Conservation (phyloP, 1,140 invertebrate species). For the Zaprionus vittiger region DNA sequence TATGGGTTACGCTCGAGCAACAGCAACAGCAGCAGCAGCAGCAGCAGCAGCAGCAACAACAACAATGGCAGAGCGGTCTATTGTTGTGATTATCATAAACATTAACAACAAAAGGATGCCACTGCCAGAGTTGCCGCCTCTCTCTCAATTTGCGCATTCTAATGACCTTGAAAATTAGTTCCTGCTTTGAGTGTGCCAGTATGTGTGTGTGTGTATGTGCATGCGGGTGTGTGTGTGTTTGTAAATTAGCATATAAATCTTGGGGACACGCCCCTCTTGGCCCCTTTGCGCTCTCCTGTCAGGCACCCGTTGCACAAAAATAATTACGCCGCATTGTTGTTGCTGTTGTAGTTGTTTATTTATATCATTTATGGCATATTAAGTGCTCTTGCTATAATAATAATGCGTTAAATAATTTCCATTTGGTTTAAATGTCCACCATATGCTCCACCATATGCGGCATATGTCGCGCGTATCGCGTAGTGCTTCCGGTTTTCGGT, state of each 20-base stretch:
- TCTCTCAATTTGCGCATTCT: constrained; percentile 57
- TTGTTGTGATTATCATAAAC: constrained; percentile 80
- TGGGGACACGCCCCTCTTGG: constrained; percentile 18
- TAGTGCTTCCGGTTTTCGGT: constrained; percentile 56
- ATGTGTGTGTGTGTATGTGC: not conserved
- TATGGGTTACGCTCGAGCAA: constrained; percentile 79
- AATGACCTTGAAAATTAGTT: constrained; percentile 84
- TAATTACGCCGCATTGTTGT: constrained; percentile 61
- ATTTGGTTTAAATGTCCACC: constrained; percentile 59
- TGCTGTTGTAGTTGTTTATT: constrained; percentile 65
- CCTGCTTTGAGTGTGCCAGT: constrained; percentile 47
- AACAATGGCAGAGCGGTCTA: constrained; percentile 53
- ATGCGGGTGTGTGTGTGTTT: constrained; percentile 2
- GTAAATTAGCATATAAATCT: constrained; percentile 55
- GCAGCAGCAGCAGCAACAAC: constrained; percentile 42
- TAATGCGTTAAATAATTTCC: constrained; percentile 59
- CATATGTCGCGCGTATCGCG: constrained; percentile 56
- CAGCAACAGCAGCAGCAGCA: constrained; percentile 38
- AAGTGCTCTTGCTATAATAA: constrained; percentile 48
- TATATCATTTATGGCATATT: constrained; percentile 70
- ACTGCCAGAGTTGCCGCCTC: constrained; percentile 51
- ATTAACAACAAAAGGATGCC: constrained; percentile 75
- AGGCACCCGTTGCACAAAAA: constrained; percentile 31
- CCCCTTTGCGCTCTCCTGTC: not conserved
- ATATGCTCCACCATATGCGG: constrained; percentile 35